Evolutionary conservation across 2,888 invertebrate species (phyloP).

Genomic region (Altica lythri): DNA sequence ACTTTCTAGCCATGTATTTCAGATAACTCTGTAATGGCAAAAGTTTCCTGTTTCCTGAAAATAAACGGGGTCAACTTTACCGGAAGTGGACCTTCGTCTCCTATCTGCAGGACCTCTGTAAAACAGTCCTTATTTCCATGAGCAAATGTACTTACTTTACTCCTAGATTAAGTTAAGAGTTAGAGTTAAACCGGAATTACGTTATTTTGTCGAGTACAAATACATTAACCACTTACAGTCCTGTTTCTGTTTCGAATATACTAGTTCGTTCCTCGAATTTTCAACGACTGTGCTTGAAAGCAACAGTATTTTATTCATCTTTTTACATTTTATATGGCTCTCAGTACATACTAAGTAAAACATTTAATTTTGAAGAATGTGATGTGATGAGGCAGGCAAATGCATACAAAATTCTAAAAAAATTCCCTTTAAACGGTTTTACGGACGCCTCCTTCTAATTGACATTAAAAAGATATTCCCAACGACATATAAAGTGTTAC

Average conservation of each 20-base stretch:
- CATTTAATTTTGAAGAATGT: too few relatives aligned
- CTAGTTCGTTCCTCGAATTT: not conserved
- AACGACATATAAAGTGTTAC: too few relatives aligned
- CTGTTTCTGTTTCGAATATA: not conserved
- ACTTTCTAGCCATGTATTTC: conserved; percentile 11
- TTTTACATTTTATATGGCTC: too few relatives aligned
- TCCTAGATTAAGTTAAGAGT: conserved; percentile 12
- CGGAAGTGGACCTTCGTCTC: conserved; percentile 18
- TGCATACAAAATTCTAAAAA: too few relatives aligned
- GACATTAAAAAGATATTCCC: too few relatives aligned
- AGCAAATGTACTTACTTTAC: conserved; percentile 10
- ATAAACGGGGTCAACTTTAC: conserved; percentile 24
- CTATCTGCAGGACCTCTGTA: conserved; percentile 17
- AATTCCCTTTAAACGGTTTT: too few relatives aligned
- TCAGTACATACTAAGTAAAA: too few relatives aligned
- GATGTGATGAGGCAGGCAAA: too few relatives aligned
- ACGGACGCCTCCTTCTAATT: too few relatives aligned
- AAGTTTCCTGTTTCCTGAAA: conserved; percentile 20
- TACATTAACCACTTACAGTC: not conserved
- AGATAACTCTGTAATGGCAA: conserved; percentile 17
- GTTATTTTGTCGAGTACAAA: not conserved
- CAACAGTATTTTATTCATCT: too few relatives aligned
- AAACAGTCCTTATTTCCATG: conserved; percentile 18
- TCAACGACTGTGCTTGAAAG: too few relatives aligned
- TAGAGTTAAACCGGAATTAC: conserved; percentile 3